Evolutionary conservation across 2,113 vertebrate species (phyloP).

Genomic region (Paraplagusia blochii): DNA sequence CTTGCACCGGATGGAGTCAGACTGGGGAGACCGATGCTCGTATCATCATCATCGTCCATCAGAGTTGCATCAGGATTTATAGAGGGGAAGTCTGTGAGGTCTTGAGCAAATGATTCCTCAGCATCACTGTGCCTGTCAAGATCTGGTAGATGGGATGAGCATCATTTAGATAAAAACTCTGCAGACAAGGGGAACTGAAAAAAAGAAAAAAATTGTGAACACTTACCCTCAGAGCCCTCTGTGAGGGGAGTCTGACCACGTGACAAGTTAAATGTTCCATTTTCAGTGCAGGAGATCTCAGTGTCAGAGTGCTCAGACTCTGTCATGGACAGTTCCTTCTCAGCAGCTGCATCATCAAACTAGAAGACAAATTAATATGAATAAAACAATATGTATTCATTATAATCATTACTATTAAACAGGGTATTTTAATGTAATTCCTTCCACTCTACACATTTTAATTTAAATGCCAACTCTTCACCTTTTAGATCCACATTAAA

Average conservation of each 20-base stretch:
- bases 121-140: conserved; percentile 92
- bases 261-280: conserved; percentile 92
- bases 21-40: conserved; percentile 91
- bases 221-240: conserved; percentile 91
- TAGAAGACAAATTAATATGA: conserved; percentile 41
- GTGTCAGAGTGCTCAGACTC: conserved; percentile 95
- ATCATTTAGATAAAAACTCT: conserved; percentile 4
- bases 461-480: too few species aligned
- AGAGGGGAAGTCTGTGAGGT: conserved; percentile 93
- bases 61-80: conserved; percentile 87
- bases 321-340: conserved; percentile 86
- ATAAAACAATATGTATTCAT: not conserved
- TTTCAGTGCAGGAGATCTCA: conserved; percentile 92
- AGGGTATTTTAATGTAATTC: too few species aligned
- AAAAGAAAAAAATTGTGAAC: not conserved
- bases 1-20: conserved; percentile 56
- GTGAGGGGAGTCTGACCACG: conserved; percentile 92
- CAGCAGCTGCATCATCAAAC: conserved; percentile 88
- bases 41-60: conserved; percentile 93
- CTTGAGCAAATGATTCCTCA: conserved; percentile 92
- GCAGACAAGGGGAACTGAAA: not conserved
- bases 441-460: too few species aligned
- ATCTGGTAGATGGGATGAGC: conserved; percentile 66
- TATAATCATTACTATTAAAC: too few species aligned
- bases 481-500: too few species aligned